A percentile compares a stretch with the other conserved stretches of the same genome.
Evolutionary conservation across 2,797 vertebrate species (phyloP).

Genomic region (Betta splendens): DNA sequence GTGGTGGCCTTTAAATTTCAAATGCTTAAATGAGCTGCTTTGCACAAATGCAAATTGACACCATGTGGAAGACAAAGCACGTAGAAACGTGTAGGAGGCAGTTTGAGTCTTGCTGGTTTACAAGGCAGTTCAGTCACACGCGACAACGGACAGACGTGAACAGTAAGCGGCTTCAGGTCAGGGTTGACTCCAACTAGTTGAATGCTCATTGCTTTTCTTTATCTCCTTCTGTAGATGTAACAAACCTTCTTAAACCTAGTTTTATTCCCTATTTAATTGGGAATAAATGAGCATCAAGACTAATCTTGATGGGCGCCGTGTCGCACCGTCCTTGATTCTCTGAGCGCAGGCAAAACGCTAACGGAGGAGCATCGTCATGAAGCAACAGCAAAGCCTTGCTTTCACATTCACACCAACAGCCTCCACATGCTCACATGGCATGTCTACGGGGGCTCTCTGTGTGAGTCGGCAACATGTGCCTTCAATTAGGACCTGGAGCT

Average conservation of each 20-base stretch:
- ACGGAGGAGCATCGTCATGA: conserved; percentile 32
- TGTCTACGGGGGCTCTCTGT: conserved; percentile 32
- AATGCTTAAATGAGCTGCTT: conserved; percentile 81
- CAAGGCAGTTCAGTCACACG: conserved; percentile 70
- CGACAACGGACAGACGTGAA: conserved; percentile 45
- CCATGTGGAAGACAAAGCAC: conserved; percentile 82
- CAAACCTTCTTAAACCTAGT: conserved; percentile 1
- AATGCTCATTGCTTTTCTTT: conserved; percentile 4
- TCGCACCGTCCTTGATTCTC: conserved; percentile 26
- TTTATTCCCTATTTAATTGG: conserved; percentile 29
- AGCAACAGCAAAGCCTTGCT: conserved; percentile 21
- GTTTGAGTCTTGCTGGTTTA: conserved; percentile 71
- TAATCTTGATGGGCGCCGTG: conserved; percentile 23
- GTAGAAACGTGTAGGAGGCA: conserved; percentile 77
- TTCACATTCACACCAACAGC: conserved; percentile 30
- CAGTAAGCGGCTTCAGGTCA: conserved; percentile 33
- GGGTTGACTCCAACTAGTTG: conserved; percentile 10
- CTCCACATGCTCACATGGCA: conserved; percentile 45
- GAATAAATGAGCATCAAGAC: conserved; percentile 31
- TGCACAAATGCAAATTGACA: conserved; percentile 81
- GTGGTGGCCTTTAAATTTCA: conserved; percentile 74
- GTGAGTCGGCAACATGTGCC: conserved; percentile 69
- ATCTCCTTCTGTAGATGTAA: conserved; percentile 3
- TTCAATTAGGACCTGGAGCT: conserved; percentile 71
- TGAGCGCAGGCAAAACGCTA: conserved; percentile 33